Conservation (phyloP, 2,113 vertebrate species). For the Rhinolophus ferrumequinum region DNA sequence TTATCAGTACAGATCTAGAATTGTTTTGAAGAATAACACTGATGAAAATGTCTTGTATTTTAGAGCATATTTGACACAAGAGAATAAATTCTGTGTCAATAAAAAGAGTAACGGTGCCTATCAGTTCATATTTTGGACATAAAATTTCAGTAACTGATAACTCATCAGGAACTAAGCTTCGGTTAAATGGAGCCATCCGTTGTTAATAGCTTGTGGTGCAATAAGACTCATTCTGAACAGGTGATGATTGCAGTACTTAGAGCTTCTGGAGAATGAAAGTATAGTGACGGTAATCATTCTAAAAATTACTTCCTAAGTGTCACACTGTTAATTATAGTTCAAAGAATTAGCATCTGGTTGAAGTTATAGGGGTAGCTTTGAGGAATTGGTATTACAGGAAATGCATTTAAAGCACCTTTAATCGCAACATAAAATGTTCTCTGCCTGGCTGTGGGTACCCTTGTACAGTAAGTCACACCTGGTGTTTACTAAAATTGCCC, state of each 20-base stretch:
- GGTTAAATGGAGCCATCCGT: slow-evolving; percentile 66
- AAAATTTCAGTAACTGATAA: slow-evolving; percentile 59
- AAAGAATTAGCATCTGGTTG: slow-evolving; percentile 80
- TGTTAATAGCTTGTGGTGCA: slow-evolving; percentile 64
- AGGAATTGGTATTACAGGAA: slow-evolving; percentile 68
- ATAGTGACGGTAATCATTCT: slow-evolving; percentile 64
- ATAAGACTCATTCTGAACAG: slow-evolving; percentile 60
- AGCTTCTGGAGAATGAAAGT: slow-evolving; percentile 71
- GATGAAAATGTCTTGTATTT: background rate
- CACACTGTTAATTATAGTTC: slow-evolving; percentile 78
- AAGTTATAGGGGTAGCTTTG: slow-evolving; percentile 70
- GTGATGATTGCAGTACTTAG: slow-evolving; percentile 76
- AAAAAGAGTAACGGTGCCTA: background rate
- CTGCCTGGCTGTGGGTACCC: slow-evolving; percentile 4
- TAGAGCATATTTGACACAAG: background rate
- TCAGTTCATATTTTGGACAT: slow-evolving; percentile 45
- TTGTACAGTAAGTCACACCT: background rate
- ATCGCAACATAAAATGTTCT: slow-evolving; percentile 52
- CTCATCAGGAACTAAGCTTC: slow-evolving; percentile 59
- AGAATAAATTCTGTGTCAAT: background rate
- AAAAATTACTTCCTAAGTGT: slow-evolving; percentile 77
- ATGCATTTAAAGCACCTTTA: slow-evolving; percentile 75
- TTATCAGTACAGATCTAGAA: background rate
- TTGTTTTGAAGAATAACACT: background rate
- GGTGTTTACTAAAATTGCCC: slow-evolving; percentile 20